Evolutionary conservation across 2,888 invertebrate species (phyloP).

Genomic region (Glyphotaelius pellucidus): DNA sequence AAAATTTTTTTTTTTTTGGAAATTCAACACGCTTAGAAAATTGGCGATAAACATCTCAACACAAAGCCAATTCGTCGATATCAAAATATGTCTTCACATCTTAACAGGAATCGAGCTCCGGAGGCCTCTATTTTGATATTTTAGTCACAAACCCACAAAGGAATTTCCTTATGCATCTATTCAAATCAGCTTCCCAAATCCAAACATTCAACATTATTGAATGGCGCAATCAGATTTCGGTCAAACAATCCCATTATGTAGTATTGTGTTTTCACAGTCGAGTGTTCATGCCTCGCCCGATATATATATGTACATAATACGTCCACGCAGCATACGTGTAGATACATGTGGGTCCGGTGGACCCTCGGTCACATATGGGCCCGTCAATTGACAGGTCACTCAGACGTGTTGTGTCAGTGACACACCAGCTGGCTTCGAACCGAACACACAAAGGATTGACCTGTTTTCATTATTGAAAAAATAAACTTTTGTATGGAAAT

Average conservation of each 20-base stretch:
- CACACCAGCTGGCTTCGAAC: neutral
- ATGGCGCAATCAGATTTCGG: neutral
- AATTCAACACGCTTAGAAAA: too few species aligned
- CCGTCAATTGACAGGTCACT: neutral
- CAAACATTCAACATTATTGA: neutral
- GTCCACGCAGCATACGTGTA: too few species aligned
- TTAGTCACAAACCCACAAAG: too few species aligned
- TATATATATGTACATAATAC: too few species aligned
- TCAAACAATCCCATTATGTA: constrained; percentile 2
- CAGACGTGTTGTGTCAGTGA: neutral
- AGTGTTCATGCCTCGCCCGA: neutral
- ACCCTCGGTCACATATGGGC: neutral
- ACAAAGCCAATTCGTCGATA: too few species aligned
- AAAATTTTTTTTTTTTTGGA: too few species aligned
- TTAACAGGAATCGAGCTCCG: too few species aligned
- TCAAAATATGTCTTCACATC: too few species aligned
- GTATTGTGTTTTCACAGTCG: neutral
- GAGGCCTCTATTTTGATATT: too few species aligned
- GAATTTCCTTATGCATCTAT: too few species aligned
- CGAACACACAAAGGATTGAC: neutral
- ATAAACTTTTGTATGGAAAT: neutral
- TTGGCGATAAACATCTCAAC: too few species aligned
- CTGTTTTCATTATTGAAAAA: neutral
- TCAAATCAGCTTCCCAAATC: neutral
- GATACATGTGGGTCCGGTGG: neutral